Percentiles rank a stretch among this genome's conserved stretches.
Conservation (phyloP, 2,113 vertebrate genomes). For the Lucifuga dentata region DNA sequence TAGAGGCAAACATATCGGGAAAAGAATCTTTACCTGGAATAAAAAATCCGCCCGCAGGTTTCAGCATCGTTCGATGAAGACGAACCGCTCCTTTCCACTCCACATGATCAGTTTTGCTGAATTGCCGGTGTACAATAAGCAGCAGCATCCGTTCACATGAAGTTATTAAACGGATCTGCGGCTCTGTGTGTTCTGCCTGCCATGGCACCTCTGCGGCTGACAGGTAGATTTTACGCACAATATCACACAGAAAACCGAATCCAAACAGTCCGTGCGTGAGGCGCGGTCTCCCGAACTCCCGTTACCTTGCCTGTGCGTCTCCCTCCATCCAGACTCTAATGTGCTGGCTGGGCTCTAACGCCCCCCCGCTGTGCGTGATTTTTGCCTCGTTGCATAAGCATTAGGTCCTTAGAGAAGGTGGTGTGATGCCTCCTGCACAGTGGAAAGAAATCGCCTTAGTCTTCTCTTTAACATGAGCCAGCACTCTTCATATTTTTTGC, state of each 20-base stretch:
- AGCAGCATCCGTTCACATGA: slow-evolving; percentile 22
- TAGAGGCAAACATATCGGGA: not conserved
- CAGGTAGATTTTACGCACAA: slow-evolving; percentile 71
- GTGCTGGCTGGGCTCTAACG: slow-evolving; percentile 9
- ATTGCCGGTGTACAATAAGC: slow-evolving; percentile 13
- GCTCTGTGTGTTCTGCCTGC: slow-evolving; percentile 28
- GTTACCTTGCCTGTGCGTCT: slow-evolving; percentile 16
- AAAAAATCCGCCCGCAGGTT: slow-evolving; percentile 55
- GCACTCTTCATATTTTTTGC: slow-evolving; percentile 5
- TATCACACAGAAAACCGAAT: slow-evolving; percentile 48
- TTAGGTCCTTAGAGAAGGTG: slow-evolving; percentile 3
- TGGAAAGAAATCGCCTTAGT: slow-evolving; percentile 5
- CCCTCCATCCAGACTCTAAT: slow-evolving; percentile 10
- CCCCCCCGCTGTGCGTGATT: slow-evolving; percentile 10
- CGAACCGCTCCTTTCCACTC: slow-evolving; percentile 47
- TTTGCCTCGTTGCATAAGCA: slow-evolving; percentile 34
- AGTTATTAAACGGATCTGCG: slow-evolving; percentile 39
- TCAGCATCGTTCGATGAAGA: slow-evolving; percentile 69
- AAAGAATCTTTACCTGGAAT: slow-evolving; percentile 63
- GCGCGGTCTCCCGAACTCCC: slow-evolving; percentile 43
- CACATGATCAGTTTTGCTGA: slow-evolving; percentile 45
- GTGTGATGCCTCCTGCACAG: not conserved
- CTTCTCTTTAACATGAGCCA: slow-evolving; percentile 20
- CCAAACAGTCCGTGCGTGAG: slow-evolving; percentile 47
- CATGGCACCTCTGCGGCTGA: slow-evolving; percentile 59